Base-by-base conservation (phyloP, 2,888 invertebrate species). In the Acronicta psi region DNA sequence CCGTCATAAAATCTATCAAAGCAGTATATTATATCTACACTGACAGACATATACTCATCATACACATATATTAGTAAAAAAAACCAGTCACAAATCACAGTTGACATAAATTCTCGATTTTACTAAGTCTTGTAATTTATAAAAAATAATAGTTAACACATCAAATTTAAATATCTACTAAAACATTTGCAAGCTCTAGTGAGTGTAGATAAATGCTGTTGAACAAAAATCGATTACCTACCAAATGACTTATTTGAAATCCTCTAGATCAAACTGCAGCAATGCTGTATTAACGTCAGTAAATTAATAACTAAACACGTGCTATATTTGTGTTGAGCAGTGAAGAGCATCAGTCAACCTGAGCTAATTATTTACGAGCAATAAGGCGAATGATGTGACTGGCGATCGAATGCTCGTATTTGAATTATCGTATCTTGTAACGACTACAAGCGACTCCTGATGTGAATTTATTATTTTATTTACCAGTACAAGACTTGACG, bases 81-180 rank as follows among this genome's bases (percentile, higher is more conserved):
- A 93, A 93, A 89, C 90, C 91, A 92, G 91, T 92, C 93, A 93
- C 93, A 92, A 93, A 93, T 94, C 93, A 94, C 93, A 94, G 93
- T 90, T 89, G 87, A 93, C 91, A 90, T 93, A 93, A 93, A 94
- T 94, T 94, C 93, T 89, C 92, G 87, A 92, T 92, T 92, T 91
- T 87, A 88, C 92, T 90, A 93, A 93, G 93, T 93, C 93, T 93
- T 90, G 91, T 93, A 88, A 85, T 86, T 84, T 85, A 85, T 82
- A 85, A 83, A 88, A 87, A 90, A 88, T 87, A 87, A 88, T 87
- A 88, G 82, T 88, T 86, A 89, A 90, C 86, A 84, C 85, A 86
- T 85, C 75, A 85, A 87, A 86, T 88, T 84, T 79, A 85, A 80
- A 84, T 73, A 79, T 65, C 75, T 79, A 87, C 84, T 88, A 87